phyloP scores from a whole-genome alignment of 2,888 invertebrate genomes.

The Andrena dorsata region DNA sequence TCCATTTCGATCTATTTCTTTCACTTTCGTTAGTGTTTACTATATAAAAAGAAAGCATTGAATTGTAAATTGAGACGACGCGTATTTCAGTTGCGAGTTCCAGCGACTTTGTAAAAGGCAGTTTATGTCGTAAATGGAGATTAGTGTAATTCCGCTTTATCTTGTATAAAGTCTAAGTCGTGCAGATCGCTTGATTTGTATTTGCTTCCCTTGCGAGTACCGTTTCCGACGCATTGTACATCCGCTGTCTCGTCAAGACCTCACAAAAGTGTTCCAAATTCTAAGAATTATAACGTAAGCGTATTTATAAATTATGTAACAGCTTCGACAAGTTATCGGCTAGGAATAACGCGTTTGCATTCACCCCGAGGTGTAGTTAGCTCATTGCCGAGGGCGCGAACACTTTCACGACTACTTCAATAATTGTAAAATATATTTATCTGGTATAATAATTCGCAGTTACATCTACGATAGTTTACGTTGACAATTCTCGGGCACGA shows the following conservation, averaged over 20 bases:
- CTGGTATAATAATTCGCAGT: conserved; percentile 53
- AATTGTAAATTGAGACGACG: neutral
- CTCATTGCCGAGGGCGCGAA: conserved; percentile 16
- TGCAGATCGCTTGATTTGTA: neutral
- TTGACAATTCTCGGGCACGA: conserved; percentile 19
- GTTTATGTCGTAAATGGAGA: conserved; percentile 8
- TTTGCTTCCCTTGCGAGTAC: conserved; percentile 12
- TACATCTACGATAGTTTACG: conserved; percentile 44
- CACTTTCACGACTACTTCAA: conserved; percentile 29
- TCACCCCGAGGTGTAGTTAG: conserved; percentile 31
- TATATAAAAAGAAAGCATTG: neutral
- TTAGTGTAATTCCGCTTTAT: neutral
- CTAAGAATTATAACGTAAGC: conserved; percentile 33
- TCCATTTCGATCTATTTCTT: neutral
- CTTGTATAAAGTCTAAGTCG: conserved; percentile 20
- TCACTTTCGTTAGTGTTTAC: conserved; percentile 10
- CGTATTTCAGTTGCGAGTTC: conserved; percentile 9
- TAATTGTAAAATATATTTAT: conserved; percentile 60
- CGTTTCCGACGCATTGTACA: conserved; percentile 34
- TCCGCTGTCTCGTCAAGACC: conserved; percentile 31
- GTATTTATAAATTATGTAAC: conserved; percentile 50
- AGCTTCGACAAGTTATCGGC: conserved; percentile 39
- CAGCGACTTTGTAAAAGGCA: conserved; percentile 19
- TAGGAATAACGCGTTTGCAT: conserved; percentile 33
- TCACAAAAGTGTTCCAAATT: conserved; percentile 56